phyloP scores from a whole-genome alignment of 2,113 vertebrate species.

The Chamaetylas fuelleborni region DNA sequence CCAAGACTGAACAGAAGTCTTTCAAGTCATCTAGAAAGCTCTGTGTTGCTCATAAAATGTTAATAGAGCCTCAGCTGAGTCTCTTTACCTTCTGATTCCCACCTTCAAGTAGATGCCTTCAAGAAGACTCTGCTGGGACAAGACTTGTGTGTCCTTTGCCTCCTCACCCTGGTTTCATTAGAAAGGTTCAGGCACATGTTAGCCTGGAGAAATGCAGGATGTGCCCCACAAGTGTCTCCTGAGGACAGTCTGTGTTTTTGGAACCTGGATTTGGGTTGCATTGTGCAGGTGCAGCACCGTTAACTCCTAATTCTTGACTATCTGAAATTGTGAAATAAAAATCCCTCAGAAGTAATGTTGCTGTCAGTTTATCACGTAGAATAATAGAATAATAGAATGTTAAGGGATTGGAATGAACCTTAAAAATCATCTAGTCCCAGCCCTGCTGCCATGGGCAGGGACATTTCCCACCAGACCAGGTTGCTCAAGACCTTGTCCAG shows the following conservation, averaged over 20 bases:
- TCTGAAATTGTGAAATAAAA: neutral
- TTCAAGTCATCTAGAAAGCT: neutral
- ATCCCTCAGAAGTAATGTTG: neutral
- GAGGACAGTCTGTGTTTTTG: neutral
- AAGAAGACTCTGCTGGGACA: neutral
- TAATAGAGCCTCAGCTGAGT: neutral
- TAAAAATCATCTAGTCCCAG: neutral
- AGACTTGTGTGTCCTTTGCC: rapidly evolving
- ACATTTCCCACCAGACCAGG: neutral
- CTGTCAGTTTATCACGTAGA: neutral
- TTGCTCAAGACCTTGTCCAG: neutral
- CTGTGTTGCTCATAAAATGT: neutral
- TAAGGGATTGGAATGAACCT: neutral
- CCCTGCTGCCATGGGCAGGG: neutral
- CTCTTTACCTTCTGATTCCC: neutral
- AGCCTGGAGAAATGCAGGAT: neutral
- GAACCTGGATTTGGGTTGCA: neutral
- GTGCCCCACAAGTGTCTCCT: neutral
- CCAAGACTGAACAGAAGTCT: neutral
- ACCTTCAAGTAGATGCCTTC: neutral
- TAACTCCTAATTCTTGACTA: neutral
- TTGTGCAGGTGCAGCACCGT: neutral
- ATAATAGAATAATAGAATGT: neutral
- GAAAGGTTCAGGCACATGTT: neutral
- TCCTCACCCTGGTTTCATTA: neutral